Conservation (phyloP, 2,888 invertebrate genomes). For the Polyommatus icarus region DNA sequence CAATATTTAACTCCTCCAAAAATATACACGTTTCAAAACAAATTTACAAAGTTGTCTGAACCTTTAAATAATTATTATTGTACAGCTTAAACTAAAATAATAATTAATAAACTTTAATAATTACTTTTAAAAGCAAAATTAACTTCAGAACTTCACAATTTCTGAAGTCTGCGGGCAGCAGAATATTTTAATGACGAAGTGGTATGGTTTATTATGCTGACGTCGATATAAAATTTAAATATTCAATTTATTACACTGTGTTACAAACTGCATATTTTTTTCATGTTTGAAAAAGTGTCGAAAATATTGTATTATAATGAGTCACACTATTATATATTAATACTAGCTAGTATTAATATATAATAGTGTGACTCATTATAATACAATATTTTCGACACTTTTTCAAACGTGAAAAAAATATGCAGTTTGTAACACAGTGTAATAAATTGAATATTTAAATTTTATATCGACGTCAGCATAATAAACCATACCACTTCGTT, state of each 20-base stretch:
- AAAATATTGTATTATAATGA: too few relatives aligned
- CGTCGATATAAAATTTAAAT: conserved; percentile 5
- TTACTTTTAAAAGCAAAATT: conserved; percentile 12
- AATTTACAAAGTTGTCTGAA: not conserved
- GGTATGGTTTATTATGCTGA: too few relatives aligned
- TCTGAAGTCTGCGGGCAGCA: not conserved
- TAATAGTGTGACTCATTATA: too few relatives aligned
- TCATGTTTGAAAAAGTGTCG: not conserved
- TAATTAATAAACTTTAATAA: not conserved
- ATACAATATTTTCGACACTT: not conserved
- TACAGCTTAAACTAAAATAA: not conserved
- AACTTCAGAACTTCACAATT: not conserved
- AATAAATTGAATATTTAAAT: conserved; percentile 15
- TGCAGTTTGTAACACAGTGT: not conserved
- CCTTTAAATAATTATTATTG: not conserved
- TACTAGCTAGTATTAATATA: too few relatives aligned
- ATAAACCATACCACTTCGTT: too few relatives aligned
- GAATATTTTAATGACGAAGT: not conserved
- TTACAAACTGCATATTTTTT: not conserved
- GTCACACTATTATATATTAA: too few relatives aligned
- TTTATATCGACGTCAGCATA: not conserved
- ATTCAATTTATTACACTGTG: not conserved
- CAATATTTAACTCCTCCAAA: too few relatives aligned
- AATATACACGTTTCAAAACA: not conserved
- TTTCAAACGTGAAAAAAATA: not conserved